Evolutionary conservation across 2,888 invertebrate species (phyloP).

Genomic region (Andrena haemorrhoa): DNA sequence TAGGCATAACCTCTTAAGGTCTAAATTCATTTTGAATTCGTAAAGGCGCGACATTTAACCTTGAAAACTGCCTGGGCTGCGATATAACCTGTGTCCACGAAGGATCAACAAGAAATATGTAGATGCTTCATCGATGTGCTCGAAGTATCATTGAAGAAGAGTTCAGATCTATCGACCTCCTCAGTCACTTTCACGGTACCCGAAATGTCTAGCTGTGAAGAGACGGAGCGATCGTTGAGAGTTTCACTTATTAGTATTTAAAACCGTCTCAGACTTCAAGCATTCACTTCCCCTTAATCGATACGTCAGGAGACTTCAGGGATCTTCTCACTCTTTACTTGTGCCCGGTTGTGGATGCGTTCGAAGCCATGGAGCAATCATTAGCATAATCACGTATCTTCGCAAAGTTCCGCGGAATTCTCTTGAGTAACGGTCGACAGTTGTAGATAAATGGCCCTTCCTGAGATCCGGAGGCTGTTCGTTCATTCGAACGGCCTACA

Average conservation of each 20-base stretch:
- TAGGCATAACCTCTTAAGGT: too few relatives aligned
- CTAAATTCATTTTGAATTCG: too few relatives aligned
- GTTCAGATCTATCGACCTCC: neutral
- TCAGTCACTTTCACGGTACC: neutral
- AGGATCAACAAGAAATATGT: too few relatives aligned
- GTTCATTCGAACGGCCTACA: constrained; percentile 71
- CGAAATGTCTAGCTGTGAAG: neutral
- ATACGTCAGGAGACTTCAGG: constrained; percentile 39
- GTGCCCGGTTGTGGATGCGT: constrained; percentile 10
- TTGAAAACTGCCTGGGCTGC: too few relatives aligned
- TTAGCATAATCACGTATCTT: constrained; percentile 69
- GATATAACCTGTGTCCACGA: too few relatives aligned
- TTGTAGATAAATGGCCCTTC: constrained; percentile 69
- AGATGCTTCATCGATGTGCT: too few relatives aligned
- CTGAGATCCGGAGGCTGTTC: constrained; percentile 62
- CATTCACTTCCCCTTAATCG: neutral
- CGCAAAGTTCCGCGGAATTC: constrained; percentile 61
- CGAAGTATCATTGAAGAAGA: neutral
- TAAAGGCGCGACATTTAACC: too few relatives aligned
- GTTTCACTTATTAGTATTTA: neutral
- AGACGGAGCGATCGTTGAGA: neutral
- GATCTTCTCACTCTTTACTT: constrained; percentile 41
- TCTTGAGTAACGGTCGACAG: constrained; percentile 65
- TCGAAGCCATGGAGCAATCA: constrained; percentile 44
- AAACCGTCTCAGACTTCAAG: constrained; percentile 1